These are phyloP conservation scores for Dicaeum eximium DNA, from an alignment of 2,113 vertebrate genomes.

Conservation along the genomic window DNA sequence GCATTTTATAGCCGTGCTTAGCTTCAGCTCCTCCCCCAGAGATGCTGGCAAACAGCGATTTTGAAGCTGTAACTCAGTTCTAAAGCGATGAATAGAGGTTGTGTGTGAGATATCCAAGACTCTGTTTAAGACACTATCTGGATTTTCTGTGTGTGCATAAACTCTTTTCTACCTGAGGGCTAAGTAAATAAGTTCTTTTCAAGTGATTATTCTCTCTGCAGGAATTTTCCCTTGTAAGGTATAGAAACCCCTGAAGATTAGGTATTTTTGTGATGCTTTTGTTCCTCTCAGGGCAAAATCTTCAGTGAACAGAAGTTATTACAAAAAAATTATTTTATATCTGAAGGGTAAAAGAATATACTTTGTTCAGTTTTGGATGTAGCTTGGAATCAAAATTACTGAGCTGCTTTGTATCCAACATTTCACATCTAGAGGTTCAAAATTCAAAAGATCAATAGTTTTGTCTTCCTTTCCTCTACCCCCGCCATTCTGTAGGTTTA, in stretches of 20 bases:
- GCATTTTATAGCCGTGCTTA: background rate
- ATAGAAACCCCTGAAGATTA: background rate
- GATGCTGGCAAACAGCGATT: background rate
- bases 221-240: conserved; percentile 14
- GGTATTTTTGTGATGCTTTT: conserved; percentile 38
- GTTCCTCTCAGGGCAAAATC: conserved; percentile 23
- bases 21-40: background rate
- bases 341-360: conserved; percentile 6
- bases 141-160: conserved; percentile 32
- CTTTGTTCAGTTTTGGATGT: background rate
- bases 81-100: background rate
- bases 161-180: conserved; percentile 28
- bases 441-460: background rate
- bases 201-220: conserved; percentile 32
- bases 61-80: conserved; percentile 14
- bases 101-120: background rate
- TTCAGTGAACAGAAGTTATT: conserved; percentile 38
- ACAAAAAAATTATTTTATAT: background rate
- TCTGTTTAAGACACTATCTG: conserved; percentile 27
- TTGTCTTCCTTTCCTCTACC: background rate
- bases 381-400: background rate
- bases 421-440: background rate
- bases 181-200: conserved; percentile 53
- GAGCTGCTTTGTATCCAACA: background rate
- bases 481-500: background rate